These are phyloP conservation scores for Philopedon plagiatum DNA, from an alignment of 2,888 invertebrate genomes.

Conservation along the genomic window DNA sequence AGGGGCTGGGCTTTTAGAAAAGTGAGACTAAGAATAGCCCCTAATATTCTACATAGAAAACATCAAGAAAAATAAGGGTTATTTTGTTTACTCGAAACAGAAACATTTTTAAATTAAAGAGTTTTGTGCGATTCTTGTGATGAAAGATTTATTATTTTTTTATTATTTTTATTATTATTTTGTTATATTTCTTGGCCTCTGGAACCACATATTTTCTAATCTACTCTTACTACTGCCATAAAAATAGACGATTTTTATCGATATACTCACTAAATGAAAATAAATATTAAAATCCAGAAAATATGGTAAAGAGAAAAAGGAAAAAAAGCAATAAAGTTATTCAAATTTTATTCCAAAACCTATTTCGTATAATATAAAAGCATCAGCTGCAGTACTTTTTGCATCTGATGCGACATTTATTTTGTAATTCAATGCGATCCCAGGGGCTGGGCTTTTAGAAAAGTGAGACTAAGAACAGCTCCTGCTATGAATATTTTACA, in stretches of 20 bases:
- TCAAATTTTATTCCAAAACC: conserved; percentile 17
- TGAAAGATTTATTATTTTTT: too few relatives aligned
- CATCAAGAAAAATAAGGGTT: not conserved
- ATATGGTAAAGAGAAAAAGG: too few relatives aligned
- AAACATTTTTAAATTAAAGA: not conserved
- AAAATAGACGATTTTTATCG: too few relatives aligned
- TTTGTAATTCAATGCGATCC: conserved; percentile 14
- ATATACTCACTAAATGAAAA: too few relatives aligned
- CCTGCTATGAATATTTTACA: not conserved
- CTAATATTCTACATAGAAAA: not conserved
- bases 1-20: not conserved
- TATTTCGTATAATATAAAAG: conserved; percentile 1
- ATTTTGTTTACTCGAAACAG: not conserved
- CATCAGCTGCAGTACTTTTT: conserved; percentile 17
- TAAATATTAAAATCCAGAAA: too few relatives aligned
- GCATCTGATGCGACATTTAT: conserved; percentile 17
- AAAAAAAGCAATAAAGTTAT: conserved; percentile 1
- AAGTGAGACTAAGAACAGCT: conserved; percentile 7
- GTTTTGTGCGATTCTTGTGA: too few relatives aligned
- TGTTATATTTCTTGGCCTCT: too few relatives aligned
- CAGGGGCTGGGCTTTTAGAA: not conserved
- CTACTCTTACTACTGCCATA: too few relatives aligned
- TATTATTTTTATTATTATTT: too few relatives aligned
- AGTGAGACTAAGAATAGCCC: conserved; percentile 1
- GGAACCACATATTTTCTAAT: too few relatives aligned